These are phyloP conservation scores for Coenobita brevimanus DNA, from an alignment of 1,140 invertebrate genomes.

Conservation along the genomic window DNA sequence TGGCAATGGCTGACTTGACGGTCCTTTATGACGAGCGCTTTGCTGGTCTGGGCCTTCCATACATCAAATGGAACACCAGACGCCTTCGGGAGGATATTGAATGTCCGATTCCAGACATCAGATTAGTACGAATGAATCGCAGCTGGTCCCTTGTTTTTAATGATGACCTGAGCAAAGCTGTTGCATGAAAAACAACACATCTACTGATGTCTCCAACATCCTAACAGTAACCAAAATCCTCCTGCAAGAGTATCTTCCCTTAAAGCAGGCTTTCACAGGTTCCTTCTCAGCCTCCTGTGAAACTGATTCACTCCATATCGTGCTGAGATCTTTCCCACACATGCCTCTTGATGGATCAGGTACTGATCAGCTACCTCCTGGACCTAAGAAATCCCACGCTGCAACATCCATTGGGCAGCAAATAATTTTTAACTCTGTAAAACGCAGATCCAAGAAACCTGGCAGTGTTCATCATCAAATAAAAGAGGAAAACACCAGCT, in stretches of 20 bases:
- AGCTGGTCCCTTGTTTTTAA: conserved; percentile 6
- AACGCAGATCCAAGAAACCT: too few species aligned
- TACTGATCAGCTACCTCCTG: too few species aligned
- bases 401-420: too few species aligned
- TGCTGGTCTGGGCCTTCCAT: neutral
- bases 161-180: conserved; percentile 7
- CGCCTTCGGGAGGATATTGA: neutral
- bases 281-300: neutral
- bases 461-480: too few species aligned
- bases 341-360: conserved; percentile 23
- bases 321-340: neutral
- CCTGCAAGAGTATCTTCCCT: conserved; percentile 5
- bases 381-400: too few species aligned
- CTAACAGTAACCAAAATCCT: conserved; percentile 16
- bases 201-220: conserved; percentile 22
- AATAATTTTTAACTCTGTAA: too few species aligned
- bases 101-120: conserved; percentile 6
- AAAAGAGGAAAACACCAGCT: too few species aligned
- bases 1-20: neutral
- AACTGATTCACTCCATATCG: neutral
- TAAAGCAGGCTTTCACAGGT: conserved; percentile 8
- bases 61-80: neutral
- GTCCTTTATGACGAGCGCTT: neutral
- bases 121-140: neutral
- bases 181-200: neutral